These are phyloP conservation scores for Caenorhabditis brenneri DNA, from an alignment of 1,140 invertebrate species.

Conservation along the genomic window DNA sequence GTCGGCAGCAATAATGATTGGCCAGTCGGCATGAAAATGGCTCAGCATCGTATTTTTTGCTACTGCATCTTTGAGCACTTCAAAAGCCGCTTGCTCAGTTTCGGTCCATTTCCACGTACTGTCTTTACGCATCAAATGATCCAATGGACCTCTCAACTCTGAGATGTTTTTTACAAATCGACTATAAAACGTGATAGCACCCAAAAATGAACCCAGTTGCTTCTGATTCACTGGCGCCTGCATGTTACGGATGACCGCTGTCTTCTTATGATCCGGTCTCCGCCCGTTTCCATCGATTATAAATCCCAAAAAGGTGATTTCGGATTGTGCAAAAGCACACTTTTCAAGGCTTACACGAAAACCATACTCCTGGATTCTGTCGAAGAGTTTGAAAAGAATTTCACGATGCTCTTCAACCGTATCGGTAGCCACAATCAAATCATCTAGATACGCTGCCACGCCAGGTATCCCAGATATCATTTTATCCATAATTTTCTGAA, in stretches of 20 bases:
- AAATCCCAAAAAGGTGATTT: constrained; percentile 49
- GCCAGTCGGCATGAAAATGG: constrained; percentile 70
- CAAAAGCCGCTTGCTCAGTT: constrained; percentile 56
- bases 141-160: constrained; percentile 26
- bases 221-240: constrained; percentile 53
- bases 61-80: constrained; percentile 64
- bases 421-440: constrained; percentile 49
- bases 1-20: constrained; percentile 73
- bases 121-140: constrained; percentile 30
- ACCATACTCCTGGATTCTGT: constrained; percentile 37
- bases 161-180: constrained; percentile 33
- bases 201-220: constrained; percentile 57
- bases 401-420: constrained; percentile 32
- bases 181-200: constrained; percentile 57
- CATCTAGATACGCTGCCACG: constrained; percentile 60
- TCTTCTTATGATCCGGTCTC: constrained; percentile 45
- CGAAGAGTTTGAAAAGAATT: constrained; percentile 14
- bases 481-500: constrained; percentile 73
- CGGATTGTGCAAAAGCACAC: constrained; percentile 14
- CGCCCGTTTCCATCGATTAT: constrained; percentile 44
- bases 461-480: constrained; percentile 66
- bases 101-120: constrained; percentile 30
- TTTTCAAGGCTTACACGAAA: constrained; percentile 47
- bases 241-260: constrained; percentile 45
- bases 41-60: constrained; percentile 60